Base-by-base conservation (phyloP, 2,113 vertebrate species). In the Equus przewalskii region DNA sequence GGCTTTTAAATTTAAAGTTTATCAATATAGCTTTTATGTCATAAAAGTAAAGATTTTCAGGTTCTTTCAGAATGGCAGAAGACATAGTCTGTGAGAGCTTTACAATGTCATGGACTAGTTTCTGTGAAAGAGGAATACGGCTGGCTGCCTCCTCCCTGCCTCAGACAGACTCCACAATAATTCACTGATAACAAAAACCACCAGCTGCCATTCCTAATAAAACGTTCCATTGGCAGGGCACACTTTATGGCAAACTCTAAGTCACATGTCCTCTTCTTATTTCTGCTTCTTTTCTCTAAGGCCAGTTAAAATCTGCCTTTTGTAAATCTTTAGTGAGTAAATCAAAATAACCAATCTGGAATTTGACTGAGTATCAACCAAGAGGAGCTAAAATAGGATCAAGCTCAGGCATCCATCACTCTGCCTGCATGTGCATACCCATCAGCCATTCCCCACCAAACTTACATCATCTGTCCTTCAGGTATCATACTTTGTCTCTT, bases 341-440 rank as follows among this genome's bases (percentile, higher is more conserved):
- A 85, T 92, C n/a, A 85, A 98, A 97, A 86, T 72, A 90, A 86
- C 15, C 84, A 95, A 86, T 69, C 30, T 93, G 81, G 89, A 98
- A 94, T 96, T 62, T 78, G 79, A 97, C 56, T 16, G 24, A 75
- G 44, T 78, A 89, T 30, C 60, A 70, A 82, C 30, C 19, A 56
- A 90, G 41, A 92, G 82, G 8, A 89, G 46, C 65, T 90, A 92
- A 92, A 87, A 78, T 4, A 83, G 62, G 91, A 95, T 79, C 16
- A 70, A 81, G 75, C 2, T 12, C 41, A 73, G 22, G 12, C 9
- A 73, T 60, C 33, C 16, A 19, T 41, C 46, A 36, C 6, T 73
- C 44, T 93, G 36, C 30, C 41, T n/a, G 56, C 10, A 90, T 4
- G 46, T 0, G 2, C 24, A 89, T 11, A 78, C 12, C 5, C 62